A percentile compares a stretch with the other conserved stretches of the same genome.
phyloP scores from a whole-genome alignment of 2,113 vertebrate genomes.

The Dipodomys merriami region DNA sequence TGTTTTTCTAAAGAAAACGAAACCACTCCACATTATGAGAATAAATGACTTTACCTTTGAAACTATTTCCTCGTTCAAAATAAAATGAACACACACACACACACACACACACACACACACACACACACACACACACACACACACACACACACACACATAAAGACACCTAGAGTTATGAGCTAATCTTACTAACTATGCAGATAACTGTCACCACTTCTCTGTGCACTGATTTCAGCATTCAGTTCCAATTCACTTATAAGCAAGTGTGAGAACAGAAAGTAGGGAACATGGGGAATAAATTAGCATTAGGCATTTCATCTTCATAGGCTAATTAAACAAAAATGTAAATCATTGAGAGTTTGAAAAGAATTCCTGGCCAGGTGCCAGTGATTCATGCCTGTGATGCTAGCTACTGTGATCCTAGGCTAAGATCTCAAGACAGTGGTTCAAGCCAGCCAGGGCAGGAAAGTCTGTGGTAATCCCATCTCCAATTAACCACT shows the following conservation, averaged over 20 bases:
- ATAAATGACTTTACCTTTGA: background rate
- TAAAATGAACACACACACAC: background rate
- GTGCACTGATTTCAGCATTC: background rate
- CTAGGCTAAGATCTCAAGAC: too few relatives aligned
- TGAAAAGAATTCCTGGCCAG: background rate
- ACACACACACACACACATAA: background rate
- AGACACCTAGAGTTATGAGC: too few relatives aligned
- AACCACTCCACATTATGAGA: background rate
- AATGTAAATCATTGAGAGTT: background rate
- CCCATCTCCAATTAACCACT: too few relatives aligned
- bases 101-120: background rate
- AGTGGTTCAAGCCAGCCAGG: too few relatives aligned
- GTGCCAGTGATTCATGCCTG: too few relatives aligned
- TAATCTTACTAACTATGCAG: too few relatives aligned
- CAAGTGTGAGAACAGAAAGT: background rate
- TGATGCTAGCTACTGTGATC: too few relatives aligned
- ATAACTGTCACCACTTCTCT: too few relatives aligned
- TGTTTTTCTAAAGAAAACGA: background rate
- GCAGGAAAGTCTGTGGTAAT: too few relatives aligned
- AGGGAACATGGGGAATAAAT: background rate
- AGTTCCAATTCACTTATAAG: background rate
- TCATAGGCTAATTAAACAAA: background rate
- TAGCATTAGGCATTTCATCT: background rate
- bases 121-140: background rate
- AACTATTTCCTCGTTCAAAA: background rate